These are phyloP conservation scores for Drosophila tanythrix DNA, from an alignment of 2,888 invertebrate genomes.

Conservation along the genomic window DNA sequence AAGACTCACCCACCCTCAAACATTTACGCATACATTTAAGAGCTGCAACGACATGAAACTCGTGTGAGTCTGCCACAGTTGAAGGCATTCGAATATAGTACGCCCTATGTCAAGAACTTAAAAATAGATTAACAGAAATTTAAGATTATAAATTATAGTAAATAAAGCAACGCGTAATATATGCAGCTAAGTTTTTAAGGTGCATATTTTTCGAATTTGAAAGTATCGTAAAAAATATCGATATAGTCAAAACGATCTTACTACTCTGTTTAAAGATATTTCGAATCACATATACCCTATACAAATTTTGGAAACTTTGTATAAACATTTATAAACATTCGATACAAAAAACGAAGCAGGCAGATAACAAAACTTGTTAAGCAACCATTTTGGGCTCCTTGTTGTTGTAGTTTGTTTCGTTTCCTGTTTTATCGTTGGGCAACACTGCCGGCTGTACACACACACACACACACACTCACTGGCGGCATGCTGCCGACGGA, in stretches of 20 bases:
- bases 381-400: constrained; percentile 60
- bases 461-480: constrained; percentile 10
- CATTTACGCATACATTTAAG: constrained; percentile 2
- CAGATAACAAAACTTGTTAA: constrained; percentile 77
- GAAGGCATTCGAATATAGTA: constrained; percentile 1
- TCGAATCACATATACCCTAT: constrained; percentile 11
- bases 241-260: neutral
- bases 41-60: constrained; percentile 18
- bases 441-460: constrained; percentile 45
- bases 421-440: constrained; percentile 57
- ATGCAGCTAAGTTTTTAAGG: neutral
- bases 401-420: constrained; percentile 33
- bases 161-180: neutral
- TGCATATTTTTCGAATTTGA: neutral
- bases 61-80: constrained; percentile 9
- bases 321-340: constrained; percentile 72
- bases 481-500: constrained; percentile 31
- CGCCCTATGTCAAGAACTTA: constrained; percentile 6
- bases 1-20: constrained; percentile 33
- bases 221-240: neutral
- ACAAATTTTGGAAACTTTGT: constrained; percentile 14
- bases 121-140: neutral
- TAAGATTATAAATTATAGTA: neutral
- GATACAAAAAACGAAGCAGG: constrained; percentile 66
- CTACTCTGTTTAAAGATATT: neutral